Evolutionary conservation across 2,113 vertebrate genomes (phyloP).

Genomic region (Rhea pennata): DNA sequence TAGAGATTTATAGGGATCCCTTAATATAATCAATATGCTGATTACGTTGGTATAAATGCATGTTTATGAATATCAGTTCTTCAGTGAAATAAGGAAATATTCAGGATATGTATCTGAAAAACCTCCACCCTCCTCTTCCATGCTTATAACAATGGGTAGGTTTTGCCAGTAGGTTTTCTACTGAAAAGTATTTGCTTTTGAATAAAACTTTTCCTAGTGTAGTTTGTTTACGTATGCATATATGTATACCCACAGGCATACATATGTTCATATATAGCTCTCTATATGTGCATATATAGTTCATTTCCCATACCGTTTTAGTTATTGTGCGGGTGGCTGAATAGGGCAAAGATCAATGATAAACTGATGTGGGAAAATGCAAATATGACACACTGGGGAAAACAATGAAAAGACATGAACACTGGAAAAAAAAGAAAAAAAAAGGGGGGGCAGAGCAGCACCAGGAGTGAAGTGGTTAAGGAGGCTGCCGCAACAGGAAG

Average conservation of each 20-base stretch:
- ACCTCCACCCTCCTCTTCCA: neutral
- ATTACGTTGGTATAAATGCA: conserved; percentile 49
- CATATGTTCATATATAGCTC: neutral
- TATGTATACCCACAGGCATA: neutral
- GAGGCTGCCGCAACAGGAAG: conserved; percentile 79
- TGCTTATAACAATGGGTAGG: neutral
- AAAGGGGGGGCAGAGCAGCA: neutral
- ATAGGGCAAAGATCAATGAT: conserved; percentile 60
- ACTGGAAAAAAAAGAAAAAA: conserved; percentile 57
- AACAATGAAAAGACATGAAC: conserved; percentile 69
- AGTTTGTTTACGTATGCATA: neutral
- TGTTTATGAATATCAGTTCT: conserved; percentile 36
- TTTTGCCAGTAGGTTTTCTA: neutral
- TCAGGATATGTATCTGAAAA: neutral
- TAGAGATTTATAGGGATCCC: conserved; percentile 44
- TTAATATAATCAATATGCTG: conserved; percentile 66
- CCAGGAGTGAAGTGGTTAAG: conserved; percentile 74
- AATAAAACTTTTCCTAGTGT: neutral
- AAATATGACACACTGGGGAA: conserved; percentile 68
- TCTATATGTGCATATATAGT: neutral
- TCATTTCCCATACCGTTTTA: neutral
- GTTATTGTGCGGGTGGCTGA: conserved; percentile 59
- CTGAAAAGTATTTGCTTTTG: neutral
- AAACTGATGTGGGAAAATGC: conserved; percentile 71
- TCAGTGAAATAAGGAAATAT: neutral